phyloP scores from a whole-genome alignment of 2,113 vertebrate genomes.

The Albula goreensis region DNA sequence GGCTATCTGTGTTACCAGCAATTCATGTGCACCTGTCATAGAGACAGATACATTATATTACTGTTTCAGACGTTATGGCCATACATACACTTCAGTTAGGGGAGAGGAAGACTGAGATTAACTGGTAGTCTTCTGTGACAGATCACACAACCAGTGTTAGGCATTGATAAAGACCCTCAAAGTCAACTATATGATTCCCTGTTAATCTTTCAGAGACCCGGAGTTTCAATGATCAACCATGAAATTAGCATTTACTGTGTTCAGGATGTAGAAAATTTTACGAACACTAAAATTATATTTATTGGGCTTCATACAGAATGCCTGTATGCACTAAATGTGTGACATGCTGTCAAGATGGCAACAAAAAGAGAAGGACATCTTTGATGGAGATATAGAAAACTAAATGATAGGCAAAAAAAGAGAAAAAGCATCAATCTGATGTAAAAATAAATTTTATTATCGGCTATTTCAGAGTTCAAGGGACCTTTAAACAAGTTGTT shows the following conservation, averaged over 20 bases:
- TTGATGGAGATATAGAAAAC: neutral
- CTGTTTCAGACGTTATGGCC: slow-evolving; percentile 9
- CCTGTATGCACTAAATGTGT: neutral
- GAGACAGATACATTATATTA: slow-evolving; percentile 46
- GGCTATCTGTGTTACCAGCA: no score
- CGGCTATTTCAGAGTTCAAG: neutral
- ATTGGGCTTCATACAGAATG: no score
- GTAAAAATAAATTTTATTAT: neutral
- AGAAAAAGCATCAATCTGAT: no score
- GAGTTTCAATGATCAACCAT: neutral
- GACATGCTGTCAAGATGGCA: neutral
- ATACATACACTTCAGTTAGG: slow-evolving; percentile 30
- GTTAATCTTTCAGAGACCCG: neutral
- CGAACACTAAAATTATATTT: no score
- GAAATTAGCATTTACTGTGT: no score
- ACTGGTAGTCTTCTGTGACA: neutral
- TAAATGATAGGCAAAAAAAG: neutral
- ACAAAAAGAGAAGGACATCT: neutral
- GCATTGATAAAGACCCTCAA: neutral
- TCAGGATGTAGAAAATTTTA: neutral
- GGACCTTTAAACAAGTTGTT: neutral
- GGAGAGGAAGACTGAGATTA: slow-evolving; percentile 39
- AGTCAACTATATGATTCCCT: neutral
- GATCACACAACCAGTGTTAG: neutral
- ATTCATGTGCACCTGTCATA: no score